Evolutionary conservation across 2,113 vertebrate species (phyloP).

Genomic region (Numenius arquata): DNA sequence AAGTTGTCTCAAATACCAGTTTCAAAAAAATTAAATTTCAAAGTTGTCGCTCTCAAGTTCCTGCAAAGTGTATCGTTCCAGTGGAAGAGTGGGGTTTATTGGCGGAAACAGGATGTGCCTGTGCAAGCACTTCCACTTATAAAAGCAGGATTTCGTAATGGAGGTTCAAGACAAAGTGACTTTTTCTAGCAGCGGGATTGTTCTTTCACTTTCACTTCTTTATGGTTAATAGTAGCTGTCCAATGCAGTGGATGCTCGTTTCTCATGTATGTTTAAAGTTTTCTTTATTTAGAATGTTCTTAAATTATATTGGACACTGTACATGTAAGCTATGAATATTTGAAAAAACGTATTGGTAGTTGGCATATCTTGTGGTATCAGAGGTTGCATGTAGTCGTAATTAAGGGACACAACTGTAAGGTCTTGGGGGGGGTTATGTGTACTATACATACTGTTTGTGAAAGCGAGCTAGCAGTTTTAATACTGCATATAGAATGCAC

Average conservation of each 20-base stretch:
- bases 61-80: fast-evolving
- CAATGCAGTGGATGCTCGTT: fast-evolving
- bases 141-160: fast-evolving
- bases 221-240: fast-evolving
- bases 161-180: fast-evolving
- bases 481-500: fast-evolving
- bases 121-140: fast-evolving
- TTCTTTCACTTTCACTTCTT: fast-evolving
- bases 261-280: fast-evolving
- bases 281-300: fast-evolving
- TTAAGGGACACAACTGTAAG: fast-evolving
- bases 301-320: fast-evolving
- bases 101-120: fast-evolving
- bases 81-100: fast-evolving
- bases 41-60: fast-evolving
- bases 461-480: not conserved
- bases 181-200: fast-evolving
- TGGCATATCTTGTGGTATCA: fast-evolving
- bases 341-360: fast-evolving
- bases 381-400: fast-evolving
- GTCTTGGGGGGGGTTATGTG: fast-evolving
- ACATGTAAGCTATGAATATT: fast-evolving
- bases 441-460: fast-evolving
- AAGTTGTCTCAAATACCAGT: fast-evolving
- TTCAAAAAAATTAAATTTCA: fast-evolving